phyloP scores from a whole-genome alignment of 2,888 invertebrate genomes.

The Himalopsyche kuldschensis region DNA sequence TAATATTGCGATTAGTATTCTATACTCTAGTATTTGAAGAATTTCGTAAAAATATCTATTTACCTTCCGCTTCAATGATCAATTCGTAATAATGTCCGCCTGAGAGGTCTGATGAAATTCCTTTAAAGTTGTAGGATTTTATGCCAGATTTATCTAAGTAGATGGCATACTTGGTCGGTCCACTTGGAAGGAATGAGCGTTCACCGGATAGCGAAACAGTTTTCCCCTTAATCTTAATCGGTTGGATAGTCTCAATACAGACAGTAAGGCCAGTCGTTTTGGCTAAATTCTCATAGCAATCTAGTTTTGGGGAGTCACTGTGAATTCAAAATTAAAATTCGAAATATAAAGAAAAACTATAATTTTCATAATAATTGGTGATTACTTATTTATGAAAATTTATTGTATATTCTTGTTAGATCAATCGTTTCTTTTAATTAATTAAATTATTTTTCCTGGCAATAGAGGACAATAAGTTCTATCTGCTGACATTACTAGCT shows the following conservation, averaged over 20 bases:
- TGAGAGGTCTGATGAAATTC: not conserved
- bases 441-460: too few relatives aligned
- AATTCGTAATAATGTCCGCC: not conserved
- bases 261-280: conserved; percentile 71
- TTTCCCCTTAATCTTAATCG: not conserved
- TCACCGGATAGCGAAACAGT: not conserved
- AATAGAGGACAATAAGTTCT: too few relatives aligned
- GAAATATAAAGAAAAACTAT: too few relatives aligned
- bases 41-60: not conserved
- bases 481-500: too few relatives aligned
- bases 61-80: not conserved
- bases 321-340: too few relatives aligned
- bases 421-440: too few relatives aligned
- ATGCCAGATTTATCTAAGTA: conserved; percentile 67
- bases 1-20: too few relatives aligned
- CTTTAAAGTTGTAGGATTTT: not conserved
- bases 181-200: conserved; percentile 62
- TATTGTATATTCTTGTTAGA: too few relatives aligned
- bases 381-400: too few relatives aligned
- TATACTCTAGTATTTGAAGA: too few relatives aligned
- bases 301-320: conserved; percentile 40
- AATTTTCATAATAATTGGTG: too few relatives aligned
- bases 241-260: conserved; percentile 63
- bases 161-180: conserved; percentile 67
- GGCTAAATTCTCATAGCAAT: conserved; percentile 75